Evolutionary conservation across 2,113 vertebrate genomes (phyloP).

Genomic region (Scortum barcoo): DNA sequence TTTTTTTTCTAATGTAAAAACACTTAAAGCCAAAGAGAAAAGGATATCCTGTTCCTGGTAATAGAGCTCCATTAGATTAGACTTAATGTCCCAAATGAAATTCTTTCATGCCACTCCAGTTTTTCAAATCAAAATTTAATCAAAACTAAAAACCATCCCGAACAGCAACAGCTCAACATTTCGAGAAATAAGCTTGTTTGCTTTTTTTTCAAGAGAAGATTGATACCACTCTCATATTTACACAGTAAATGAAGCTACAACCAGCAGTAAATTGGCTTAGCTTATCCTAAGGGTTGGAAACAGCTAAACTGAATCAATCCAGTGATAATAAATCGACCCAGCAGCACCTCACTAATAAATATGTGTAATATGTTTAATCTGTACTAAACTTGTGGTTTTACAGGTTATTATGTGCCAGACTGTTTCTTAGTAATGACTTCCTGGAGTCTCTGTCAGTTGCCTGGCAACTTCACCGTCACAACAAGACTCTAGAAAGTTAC

Average conservation of each 20-base stretch:
- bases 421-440: too few relatives aligned
- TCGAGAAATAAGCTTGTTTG: too few relatives aligned
- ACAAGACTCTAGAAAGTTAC: background rate
- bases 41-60: conserved; percentile 15
- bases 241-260: background rate
- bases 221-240: background rate
- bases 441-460: too few relatives aligned
- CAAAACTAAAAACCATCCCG: conserved; percentile 7
- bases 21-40: conserved; percentile 14
- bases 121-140: conserved; percentile 29
- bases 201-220: background rate
- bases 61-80: conserved; percentile 32
- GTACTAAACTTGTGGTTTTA: background rate
- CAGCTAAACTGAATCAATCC: too few relatives aligned
- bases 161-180: background rate
- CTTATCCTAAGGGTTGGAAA: background rate
- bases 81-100: conserved; percentile 14
- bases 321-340: background rate
- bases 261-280: background rate
- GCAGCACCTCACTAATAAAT: background rate
- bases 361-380: background rate
- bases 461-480: background rate
- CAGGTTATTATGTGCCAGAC: too few relatives aligned
- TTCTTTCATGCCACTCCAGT: background rate
- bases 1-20: too few relatives aligned